Conservation (phyloP, 2,113 vertebrate genomes). For the Osmerus eperlanus region DNA sequence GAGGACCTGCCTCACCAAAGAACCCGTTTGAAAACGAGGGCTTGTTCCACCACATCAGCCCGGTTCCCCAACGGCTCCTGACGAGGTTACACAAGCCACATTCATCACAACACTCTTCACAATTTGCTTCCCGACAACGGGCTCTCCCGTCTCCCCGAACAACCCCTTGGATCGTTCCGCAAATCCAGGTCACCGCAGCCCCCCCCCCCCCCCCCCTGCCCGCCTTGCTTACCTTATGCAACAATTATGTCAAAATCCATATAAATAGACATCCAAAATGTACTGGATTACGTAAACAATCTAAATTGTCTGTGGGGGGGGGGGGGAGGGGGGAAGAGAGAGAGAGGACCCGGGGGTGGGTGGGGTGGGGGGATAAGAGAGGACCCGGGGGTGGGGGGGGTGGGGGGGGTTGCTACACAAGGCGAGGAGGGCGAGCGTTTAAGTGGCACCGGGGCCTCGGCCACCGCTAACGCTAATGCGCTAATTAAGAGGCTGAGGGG, state of each 20-base stretch:
- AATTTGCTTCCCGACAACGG: slow-evolving; percentile 27
- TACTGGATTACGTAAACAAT: slow-evolving; percentile 23
- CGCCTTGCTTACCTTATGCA: slow-evolving; percentile 10
- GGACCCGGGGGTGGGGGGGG: not conserved
- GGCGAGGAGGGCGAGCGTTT: not conserved
- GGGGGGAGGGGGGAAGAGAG: no score
- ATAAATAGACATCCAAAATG: slow-evolving; percentile 27
- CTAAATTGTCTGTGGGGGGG: not conserved
- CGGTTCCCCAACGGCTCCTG: slow-evolving; percentile 22
- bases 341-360: not conserved
- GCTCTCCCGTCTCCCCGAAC: not conserved
- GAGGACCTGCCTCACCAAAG: no score
- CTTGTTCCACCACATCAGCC: slow-evolving; percentile 29
- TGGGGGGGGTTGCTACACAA: not conserved
- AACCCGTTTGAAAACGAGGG: no score
- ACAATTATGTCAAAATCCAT: slow-evolving; percentile 29
- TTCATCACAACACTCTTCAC: not conserved
- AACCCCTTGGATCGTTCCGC: not conserved
- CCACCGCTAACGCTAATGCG: not conserved
- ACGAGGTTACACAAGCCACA: not conserved
- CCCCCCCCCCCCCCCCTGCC: no score
- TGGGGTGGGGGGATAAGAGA: not conserved
- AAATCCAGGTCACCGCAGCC: slow-evolving; percentile 5
- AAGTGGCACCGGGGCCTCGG: not conserved
- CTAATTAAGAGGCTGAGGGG: slow-evolving; percentile 24